Evolutionary conservation across 1,140 invertebrate genomes (phyloP).

Genomic region (Coptotermes formosanus): DNA sequence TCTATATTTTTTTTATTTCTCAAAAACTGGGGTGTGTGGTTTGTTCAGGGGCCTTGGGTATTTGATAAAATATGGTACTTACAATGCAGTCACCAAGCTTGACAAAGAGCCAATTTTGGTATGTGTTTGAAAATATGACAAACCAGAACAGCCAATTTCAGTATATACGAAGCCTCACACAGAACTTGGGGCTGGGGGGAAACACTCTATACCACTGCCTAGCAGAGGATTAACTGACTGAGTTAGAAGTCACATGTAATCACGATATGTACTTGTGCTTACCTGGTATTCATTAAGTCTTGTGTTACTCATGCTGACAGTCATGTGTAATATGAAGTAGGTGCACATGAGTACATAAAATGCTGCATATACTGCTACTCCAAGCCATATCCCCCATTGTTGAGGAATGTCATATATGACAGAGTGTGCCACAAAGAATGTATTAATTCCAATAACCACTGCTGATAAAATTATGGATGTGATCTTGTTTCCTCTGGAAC

Average conservation of each 20-base stretch:
- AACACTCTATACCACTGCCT: background rate
- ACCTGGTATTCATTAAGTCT: conserved; percentile 46
- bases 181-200: conserved; percentile 43
- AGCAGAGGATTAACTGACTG: too few species aligned
- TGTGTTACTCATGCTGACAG: conserved; percentile 62
- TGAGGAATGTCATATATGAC: conserved; percentile 55
- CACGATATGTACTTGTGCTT: conserved; percentile 37
- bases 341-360: conserved; percentile 69
- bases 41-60: too few species aligned
- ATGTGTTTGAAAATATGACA: too few species aligned
- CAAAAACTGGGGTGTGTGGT: too few species aligned
- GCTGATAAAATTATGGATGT: conserved; percentile 64
- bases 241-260: too few species aligned
- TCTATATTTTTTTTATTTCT: too few species aligned
- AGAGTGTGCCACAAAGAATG: conserved; percentile 73
- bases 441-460: conserved; percentile 76
- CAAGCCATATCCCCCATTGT: conserved; percentile 51
- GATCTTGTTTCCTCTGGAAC: conserved; percentile 65
- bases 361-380: conserved; percentile 58
- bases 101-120: too few species aligned
- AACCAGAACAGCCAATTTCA: background rate
- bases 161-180: conserved; percentile 27
- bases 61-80: too few species aligned
- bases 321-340: conserved; percentile 70
- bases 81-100: too few species aligned